Percentiles rank a stretch among this genome's conserved stretches.
phyloP scores from a whole-genome alignment of 2,888 invertebrate species.

The Rhopalosiphum nymphaeae region DNA sequence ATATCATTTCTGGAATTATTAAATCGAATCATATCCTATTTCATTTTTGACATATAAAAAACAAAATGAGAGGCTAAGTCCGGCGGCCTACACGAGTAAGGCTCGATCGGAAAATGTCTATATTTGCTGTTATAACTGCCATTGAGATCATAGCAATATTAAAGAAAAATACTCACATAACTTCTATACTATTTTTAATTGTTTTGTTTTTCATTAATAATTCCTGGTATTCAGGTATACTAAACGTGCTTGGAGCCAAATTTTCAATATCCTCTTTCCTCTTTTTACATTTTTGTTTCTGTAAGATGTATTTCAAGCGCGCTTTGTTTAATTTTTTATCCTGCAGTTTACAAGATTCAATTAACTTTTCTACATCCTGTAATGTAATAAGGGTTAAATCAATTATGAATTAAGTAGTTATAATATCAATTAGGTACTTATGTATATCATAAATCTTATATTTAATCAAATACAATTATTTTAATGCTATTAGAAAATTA shows the following conservation, averaged over 20 bases:
- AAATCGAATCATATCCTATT: neutral
- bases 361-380: neutral
- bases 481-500: neutral
- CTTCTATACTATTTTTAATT: neutral
- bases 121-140: neutral
- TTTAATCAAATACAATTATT: neutral
- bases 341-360: neutral
- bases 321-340: neutral
- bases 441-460: neutral
- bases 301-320: neutral
- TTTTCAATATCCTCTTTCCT: neutral
- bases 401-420: neutral
- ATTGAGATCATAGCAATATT: neutral
- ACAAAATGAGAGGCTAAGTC: neutral
- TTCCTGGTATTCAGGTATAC: neutral
- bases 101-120: neutral
- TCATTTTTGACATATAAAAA: neutral
- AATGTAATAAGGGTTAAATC: neutral
- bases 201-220: neutral
- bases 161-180: neutral
- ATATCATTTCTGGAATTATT: neutral
- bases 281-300: slow-evolving; percentile 4
- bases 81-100: neutral
- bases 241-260: neutral
- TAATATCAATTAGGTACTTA: neutral